A percentile compares a stretch with the other conserved stretches of the same genome.
Evolutionary conservation across 1,140 invertebrate genomes (phyloP).

Genomic region (Trachymyrmex septentrionalis): DNA sequence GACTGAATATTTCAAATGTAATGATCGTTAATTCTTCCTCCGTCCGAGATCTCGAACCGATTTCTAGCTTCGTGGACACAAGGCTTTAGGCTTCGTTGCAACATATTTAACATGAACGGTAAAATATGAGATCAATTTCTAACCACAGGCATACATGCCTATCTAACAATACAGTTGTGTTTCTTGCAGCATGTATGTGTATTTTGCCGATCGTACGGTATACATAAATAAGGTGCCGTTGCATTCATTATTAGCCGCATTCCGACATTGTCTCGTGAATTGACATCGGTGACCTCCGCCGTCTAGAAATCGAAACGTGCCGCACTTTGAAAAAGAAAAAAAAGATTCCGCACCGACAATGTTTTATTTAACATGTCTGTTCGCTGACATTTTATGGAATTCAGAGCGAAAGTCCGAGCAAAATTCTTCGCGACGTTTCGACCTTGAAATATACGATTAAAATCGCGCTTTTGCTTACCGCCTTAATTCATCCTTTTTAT

Average conservation of each 20-base stretch:
- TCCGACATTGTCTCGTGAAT: conserved; percentile 52
- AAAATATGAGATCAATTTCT: conserved; percentile 33
- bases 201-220: conserved; percentile 51
- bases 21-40: too few species aligned
- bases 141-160: background rate
- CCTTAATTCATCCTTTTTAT: background rate
- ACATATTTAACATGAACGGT: background rate
- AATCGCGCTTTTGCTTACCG: background rate
- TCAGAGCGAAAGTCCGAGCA: background rate
- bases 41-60: too few species aligned
- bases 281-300: conserved; percentile 69
- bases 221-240: conserved; percentile 64
- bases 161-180: conserved; percentile 17
- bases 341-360: background rate
- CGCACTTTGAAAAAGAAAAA: conserved; percentile 17
- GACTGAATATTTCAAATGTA: too few species aligned
- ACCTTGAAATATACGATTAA: background rate
- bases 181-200: background rate
- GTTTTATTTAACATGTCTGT: background rate
- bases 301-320: conserved; percentile 69
- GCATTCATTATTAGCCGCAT: conserved; percentile 54
- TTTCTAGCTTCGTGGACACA: too few species aligned
- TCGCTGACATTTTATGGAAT: background rate
- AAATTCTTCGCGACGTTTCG: background rate
- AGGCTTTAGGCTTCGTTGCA: background rate